Base-by-base conservation (phyloP, 2,888 invertebrate species). In the Helleia helle region DNA sequence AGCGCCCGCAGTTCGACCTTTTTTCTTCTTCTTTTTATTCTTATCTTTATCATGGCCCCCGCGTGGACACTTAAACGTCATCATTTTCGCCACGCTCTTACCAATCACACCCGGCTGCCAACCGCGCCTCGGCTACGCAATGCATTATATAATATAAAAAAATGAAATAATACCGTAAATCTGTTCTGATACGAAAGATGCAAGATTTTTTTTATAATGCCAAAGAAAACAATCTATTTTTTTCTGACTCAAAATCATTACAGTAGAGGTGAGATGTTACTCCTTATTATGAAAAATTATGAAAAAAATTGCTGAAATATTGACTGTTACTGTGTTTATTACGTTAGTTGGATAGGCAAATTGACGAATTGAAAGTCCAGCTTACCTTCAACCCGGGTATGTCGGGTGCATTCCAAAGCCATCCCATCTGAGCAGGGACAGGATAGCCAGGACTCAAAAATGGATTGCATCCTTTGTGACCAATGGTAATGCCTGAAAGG, bases 361-460 rank as follows among this genome's bases (percentile, higher is more conserved):
- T n/a, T n/a, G n/a, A n/a, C n/a, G n/a, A n/a, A n/a, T n/a, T n/a
- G n/a, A n/a, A n/a, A n/a, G n/a, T n/a, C n/a, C n/a, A n/a, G n/a
- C n/a, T n/a, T n/a, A 77, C 83, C 73, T 77, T 79, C 43, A 70
- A 48, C 8, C 83, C 81, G 2, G 80, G 73, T 1, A 71, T 55
- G 41, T 80, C 74, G 0, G 47, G 38, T 4, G 71, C 56, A 30
- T 59, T 89, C 91, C 91, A 91, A 17, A 89, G 58, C 91, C 91
- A 91, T 0, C 91, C 91, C 90, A 90, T 90, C 29, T 83, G 67
- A 0, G 80, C 65, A 0, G 91, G 91, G 0, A 91, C 90, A 4
- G 84, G 72, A 17, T 75, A 70, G 0, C 83, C 79, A 0, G 83
- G 76, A 15, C 59, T 66, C 8, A 71, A 58, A 1, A 86, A 71